Evolutionary conservation across 2,113 vertebrate genomes (phyloP).

Genomic region (Protomyctophum bolini): DNA sequence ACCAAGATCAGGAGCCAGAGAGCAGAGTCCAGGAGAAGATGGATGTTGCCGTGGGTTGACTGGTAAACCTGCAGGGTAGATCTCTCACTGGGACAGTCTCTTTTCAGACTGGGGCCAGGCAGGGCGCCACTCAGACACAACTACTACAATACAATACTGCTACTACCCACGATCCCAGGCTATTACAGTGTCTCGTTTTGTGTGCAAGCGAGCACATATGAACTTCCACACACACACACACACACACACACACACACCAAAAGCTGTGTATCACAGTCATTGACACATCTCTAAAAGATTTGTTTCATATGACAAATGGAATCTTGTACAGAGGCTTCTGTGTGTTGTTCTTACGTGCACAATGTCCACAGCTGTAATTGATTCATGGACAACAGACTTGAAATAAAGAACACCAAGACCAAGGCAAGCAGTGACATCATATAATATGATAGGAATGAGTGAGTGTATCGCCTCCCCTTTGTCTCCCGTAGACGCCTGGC

Average conservation of each 20-base stretch:
- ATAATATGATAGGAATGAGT: slow-evolving; percentile 29
- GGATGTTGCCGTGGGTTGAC: neutral
- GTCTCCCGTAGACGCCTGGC: slow-evolving; percentile 32
- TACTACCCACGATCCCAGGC: neutral
- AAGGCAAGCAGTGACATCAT: slow-evolving; percentile 34
- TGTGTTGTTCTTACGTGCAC: neutral
- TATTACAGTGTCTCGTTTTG: neutral
- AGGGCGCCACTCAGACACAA: neutral
- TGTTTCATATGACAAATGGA: too few relatives aligned
- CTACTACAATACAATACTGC: slow-evolving; percentile 1
- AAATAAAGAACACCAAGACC: slow-evolving; percentile 20
- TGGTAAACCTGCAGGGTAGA: slow-evolving; percentile 8
- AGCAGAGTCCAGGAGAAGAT: neutral
- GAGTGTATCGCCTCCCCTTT: slow-evolving; percentile 29
- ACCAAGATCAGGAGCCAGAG: neutral
- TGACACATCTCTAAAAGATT: too few relatives aligned
- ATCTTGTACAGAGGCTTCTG: neutral
- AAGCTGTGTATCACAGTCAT: too few relatives aligned
- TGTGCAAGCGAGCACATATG: too few relatives aligned
- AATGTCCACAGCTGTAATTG: slow-evolving; percentile 18
- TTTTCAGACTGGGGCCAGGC: slow-evolving; percentile 28
- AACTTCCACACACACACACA: neutral
- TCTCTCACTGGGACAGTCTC: slow-evolving; percentile 34
- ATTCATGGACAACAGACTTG: slow-evolving; percentile 16
- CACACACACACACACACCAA: neutral